A percentile compares a stretch with the other conserved stretches of the same genome.
These are phyloP conservation scores for Bovichtus diacanthus DNA, from an alignment of 2,797 vertebrate species.

Conservation along the genomic window DNA sequence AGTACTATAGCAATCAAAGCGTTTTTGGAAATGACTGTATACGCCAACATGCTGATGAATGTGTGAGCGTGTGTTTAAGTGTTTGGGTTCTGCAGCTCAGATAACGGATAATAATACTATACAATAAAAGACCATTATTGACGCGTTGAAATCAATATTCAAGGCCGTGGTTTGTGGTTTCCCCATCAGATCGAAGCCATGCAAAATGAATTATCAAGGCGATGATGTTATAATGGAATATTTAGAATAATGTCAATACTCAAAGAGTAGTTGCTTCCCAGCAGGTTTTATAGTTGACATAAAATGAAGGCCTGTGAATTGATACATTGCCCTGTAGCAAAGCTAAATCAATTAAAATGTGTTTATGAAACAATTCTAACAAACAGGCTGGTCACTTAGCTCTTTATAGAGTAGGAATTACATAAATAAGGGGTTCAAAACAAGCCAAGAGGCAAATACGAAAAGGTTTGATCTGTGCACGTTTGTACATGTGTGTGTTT, in stretches of 20 bases:
- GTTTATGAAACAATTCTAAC: conserved; percentile 21
- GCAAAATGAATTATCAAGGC: conserved; percentile 54
- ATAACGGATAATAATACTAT: not conserved
- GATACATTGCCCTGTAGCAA: conserved; percentile 12
- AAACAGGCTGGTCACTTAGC: conserved; percentile 7
- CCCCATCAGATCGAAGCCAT: conserved; percentile 27
- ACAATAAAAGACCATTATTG: conserved; percentile 39
- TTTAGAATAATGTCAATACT: conserved; percentile 52
- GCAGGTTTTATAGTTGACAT: conserved; percentile 32
- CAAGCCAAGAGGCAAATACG: not conserved
- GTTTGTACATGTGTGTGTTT: conserved; percentile 20
- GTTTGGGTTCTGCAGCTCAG: not conserved
- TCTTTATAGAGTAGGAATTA: not conserved
- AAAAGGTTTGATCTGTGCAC: not conserved
- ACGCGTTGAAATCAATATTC: conserved; percentile 58
- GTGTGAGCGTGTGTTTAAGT: not conserved
- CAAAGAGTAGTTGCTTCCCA: conserved; percentile 18
- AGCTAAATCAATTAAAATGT: conserved; percentile 53
- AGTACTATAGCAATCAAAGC: conserved; percentile 20
- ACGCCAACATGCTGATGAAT: not conserved
- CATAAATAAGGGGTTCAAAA: conserved; percentile 26
- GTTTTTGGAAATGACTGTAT: not conserved
- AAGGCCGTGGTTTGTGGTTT: conserved; percentile 33
- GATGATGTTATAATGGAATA: conserved; percentile 41
- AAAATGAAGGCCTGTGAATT: conserved; percentile 33